Conservation (phyloP, 2,113 vertebrate genomes). For the Corythoichthys haematopterus region DNA sequence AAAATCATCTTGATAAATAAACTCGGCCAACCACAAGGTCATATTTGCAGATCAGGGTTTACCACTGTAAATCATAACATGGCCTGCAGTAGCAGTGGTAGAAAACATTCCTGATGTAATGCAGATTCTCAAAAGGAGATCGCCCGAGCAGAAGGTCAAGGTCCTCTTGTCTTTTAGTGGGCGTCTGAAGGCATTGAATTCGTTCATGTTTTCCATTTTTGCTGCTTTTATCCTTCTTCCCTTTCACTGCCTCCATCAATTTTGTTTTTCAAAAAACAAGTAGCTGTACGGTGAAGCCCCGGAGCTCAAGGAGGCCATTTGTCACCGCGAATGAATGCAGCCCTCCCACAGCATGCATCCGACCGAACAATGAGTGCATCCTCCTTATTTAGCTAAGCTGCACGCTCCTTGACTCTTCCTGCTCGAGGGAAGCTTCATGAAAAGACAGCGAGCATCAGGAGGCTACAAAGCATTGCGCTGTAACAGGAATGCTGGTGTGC, state of each 20-base stretch:
- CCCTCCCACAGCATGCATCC: constrained; percentile 45
- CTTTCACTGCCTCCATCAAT: not conserved
- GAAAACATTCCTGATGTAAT: not conserved
- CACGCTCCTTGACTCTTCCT: constrained; percentile 40
- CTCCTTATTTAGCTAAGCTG: constrained; percentile 33
- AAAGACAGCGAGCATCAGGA: constrained; percentile 39
- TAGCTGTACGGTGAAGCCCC: constrained; percentile 20
- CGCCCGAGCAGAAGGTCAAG: not conserved
- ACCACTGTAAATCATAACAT: not conserved
- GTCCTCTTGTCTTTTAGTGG: not conserved
- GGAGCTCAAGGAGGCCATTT: constrained; percentile 38
- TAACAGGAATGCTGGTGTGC: constrained; percentile 13
- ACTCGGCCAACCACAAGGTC: not conserved
- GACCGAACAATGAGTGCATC: constrained; percentile 48
- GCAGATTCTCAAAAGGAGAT: not conserved
- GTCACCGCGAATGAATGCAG: constrained; percentile 47
- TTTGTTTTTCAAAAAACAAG: not conserved
- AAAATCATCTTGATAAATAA: not conserved
- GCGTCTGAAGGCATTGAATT: not conserved
- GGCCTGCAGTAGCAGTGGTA: not conserved
- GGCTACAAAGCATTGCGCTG: constrained; percentile 18
- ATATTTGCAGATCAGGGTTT: not conserved
- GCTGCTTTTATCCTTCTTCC: constrained; percentile 12
- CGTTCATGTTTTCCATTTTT: not conserved
- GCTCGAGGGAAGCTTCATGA: constrained; percentile 34